phyloP scores from a whole-genome alignment of 2,888 invertebrate species.

The Osmoderma eremita region DNA sequence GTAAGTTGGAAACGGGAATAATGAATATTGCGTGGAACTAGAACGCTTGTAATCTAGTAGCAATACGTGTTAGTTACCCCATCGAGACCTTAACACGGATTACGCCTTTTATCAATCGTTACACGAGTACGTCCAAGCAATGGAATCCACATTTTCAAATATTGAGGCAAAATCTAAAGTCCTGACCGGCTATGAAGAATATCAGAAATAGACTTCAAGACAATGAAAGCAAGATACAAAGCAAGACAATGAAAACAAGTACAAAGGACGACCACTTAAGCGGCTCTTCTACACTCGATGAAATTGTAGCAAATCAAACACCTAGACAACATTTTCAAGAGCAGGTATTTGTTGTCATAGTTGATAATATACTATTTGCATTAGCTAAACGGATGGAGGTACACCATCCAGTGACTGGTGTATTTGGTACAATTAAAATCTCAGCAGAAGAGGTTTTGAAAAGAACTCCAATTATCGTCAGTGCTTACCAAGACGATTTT shows the following conservation, averaged over 20 bases:
- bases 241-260: too few relatives aligned
- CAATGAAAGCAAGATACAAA: neutral
- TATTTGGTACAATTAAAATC: constrained; percentile 34
- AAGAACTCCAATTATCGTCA: constrained; percentile 45
- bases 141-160: constrained; percentile 40
- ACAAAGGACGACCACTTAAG: neutral
- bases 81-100: constrained; percentile 46
- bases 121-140: neutral
- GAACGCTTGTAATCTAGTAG: constrained; percentile 36
- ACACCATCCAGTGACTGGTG: constrained; percentile 24
- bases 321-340: constrained; percentile 9
- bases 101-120: neutral
- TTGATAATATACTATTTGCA: constrained; percentile 36
- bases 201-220: neutral
- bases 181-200: neutral
- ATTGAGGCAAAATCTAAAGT: constrained; percentile 39
- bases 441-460: constrained; percentile 45
- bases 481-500: constrained; percentile 45
- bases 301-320: constrained; percentile 1
- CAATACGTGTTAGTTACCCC: constrained; percentile 46
- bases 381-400: neutral
- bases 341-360: constrained; percentile 42
- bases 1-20: neutral
- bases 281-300: constrained; percentile 1
- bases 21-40: neutral